Base-by-base conservation (phyloP, 2,888 invertebrate genomes). In the Nesidiocoris tenuis region DNA sequence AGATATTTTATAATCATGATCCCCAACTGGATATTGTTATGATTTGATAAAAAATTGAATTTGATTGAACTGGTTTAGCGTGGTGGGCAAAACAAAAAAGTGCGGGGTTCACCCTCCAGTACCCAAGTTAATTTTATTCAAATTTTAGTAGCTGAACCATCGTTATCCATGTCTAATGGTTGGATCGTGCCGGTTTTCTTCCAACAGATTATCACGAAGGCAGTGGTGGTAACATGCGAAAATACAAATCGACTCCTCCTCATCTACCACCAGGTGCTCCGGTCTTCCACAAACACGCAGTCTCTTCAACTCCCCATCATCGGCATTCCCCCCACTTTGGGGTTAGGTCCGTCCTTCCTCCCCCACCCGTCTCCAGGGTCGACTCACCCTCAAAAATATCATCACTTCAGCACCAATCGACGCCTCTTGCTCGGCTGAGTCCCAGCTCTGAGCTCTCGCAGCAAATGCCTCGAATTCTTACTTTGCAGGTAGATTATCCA, bases 361-460 rank as follows among this genome's bases (percentile, higher is more conserved):
- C 82, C 0, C 82, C 82, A 17, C 82, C 82, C 23, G 81, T 81
- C 18, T 80, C 82, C 1, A 78, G 82, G 65, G 82, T 82, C 23
- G 82, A 82, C 74, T 82, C 82, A 1, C 82, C 82, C 12, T 80
- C 80, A 74, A 81, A 81, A 68, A 79, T 81, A 22, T 3, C 39
- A 7, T 81, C 79, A 75, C 81, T 80, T 79, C 89, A 92, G 78
- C 91, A 95, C 82, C 95, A 95, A 84, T 94, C 94, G 79, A 96
- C 96, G 0, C 96, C 96, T 1, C 84, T 96, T 63, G 96, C 96
- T 1, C 86, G 96, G 78, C 85, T 96, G 22, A 95, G 95, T 80
- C 96, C 96, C 0, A 95, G 95, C 82, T 95, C 95, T 81, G 96
- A 96, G 84, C 85, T 96, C 79, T 95, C 95, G 80, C 90, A 92